A percentile compares a stretch with the other conserved stretches of the same genome.
Conservation (phyloP, 2,888 invertebrate species). For the Acronicta leporina region DNA sequence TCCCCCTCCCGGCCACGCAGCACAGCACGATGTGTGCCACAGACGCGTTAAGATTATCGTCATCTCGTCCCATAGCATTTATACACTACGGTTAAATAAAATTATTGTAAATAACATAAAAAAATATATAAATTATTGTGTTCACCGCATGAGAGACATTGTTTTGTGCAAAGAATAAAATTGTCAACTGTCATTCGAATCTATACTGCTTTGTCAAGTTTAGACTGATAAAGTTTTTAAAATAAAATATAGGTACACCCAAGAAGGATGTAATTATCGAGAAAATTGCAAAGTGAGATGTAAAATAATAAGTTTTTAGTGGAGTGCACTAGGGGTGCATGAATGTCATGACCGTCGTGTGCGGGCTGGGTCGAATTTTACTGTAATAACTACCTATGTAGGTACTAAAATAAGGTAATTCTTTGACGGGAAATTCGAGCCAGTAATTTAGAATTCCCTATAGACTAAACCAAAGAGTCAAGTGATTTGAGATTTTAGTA, state of each 20-base stretch:
- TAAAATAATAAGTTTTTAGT: too few relatives aligned
- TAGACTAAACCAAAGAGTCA: too few relatives aligned
- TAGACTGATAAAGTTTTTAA: neutral
- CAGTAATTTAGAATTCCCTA: too few relatives aligned
- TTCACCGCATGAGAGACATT: slow-evolving; percentile 7
- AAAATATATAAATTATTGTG: slow-evolving; percentile 24
- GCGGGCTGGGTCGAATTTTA: too few relatives aligned
- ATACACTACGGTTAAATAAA: slow-evolving; percentile 15
- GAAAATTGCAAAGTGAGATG: too few relatives aligned
- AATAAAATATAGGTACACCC: neutral
- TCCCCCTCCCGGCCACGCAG: slow-evolving; percentile 72
- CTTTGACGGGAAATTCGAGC: too few relatives aligned
- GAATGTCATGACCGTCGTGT: too few relatives aligned
- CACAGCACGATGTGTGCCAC: slow-evolving; percentile 76
- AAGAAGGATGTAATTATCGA: neutral
- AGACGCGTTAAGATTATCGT: slow-evolving; percentile 71
- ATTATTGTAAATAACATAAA: slow-evolving; percentile 29
- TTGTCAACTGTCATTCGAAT: slow-evolving; percentile 41
- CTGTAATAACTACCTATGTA: too few relatives aligned
- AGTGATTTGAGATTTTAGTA: too few relatives aligned
- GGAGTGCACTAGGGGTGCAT: too few relatives aligned
- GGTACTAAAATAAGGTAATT: too few relatives aligned
- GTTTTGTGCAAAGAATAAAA: slow-evolving; percentile 23
- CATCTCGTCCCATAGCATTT: slow-evolving; percentile 71
- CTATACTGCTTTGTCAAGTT: slow-evolving; percentile 1